Evolutionary conservation across 2,113 vertebrate species (phyloP).

Genomic region (Thermophis baileyi): DNA sequence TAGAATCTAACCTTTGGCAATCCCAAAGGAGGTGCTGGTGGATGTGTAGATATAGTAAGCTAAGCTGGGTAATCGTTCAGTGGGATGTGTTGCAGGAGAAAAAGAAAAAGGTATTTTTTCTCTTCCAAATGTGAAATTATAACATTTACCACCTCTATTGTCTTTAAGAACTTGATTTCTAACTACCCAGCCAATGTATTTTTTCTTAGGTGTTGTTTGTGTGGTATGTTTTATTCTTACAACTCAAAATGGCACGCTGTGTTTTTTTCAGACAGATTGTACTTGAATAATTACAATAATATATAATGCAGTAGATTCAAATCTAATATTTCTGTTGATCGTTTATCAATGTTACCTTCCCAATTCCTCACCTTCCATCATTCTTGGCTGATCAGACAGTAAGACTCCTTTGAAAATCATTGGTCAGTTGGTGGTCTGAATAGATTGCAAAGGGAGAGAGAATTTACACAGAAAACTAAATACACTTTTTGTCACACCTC

Average conservation of each 20-base stretch:
- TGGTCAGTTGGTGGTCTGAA: constrained; percentile 60
- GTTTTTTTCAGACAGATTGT: constrained; percentile 66
- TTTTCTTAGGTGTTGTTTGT: constrained; percentile 67
- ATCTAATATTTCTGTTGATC: constrained; percentile 73
- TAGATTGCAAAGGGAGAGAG: constrained; percentile 40
- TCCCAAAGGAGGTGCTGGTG: constrained; percentile 64
- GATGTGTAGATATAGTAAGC: constrained; percentile 62
- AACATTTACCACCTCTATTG: constrained; percentile 9
- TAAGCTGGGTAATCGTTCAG: constrained; percentile 24
- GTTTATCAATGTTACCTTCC: constrained; percentile 58
- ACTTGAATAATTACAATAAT: constrained; percentile 80
- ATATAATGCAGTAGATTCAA: constrained; percentile 75
- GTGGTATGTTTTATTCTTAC: constrained; percentile 60
- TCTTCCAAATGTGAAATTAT: background rate
- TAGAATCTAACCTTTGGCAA: constrained; percentile 63
- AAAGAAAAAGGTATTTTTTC: background rate
- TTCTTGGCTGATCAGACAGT: constrained; percentile 22
- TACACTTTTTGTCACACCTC: constrained; percentile 46
- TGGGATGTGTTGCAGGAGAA: constrained; percentile 25
- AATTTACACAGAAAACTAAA: constrained; percentile 40
- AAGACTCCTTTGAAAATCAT: constrained; percentile 50
- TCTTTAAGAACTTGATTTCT: constrained; percentile 28
- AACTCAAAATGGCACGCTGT: constrained; percentile 62
- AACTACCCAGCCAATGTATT: constrained; percentile 54
- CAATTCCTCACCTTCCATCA: constrained; percentile 42